Conservation (phyloP, 2,797 vertebrate species). For the Tenualosa thibaudeaui region DNA sequence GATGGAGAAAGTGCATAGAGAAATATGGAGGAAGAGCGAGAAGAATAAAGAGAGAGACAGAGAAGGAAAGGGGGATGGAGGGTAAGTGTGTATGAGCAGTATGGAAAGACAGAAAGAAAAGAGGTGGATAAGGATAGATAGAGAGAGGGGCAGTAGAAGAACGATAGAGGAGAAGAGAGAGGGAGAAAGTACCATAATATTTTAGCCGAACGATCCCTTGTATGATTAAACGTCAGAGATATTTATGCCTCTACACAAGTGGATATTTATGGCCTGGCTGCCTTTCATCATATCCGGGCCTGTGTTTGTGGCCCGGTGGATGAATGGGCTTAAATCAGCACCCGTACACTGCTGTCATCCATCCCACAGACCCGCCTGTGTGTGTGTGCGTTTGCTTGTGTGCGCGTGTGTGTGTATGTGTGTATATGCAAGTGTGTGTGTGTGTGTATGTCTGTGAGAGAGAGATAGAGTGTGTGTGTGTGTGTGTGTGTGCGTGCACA, state of each 20-base stretch:
- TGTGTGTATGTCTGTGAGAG: neutral
- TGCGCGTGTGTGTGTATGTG: no score
- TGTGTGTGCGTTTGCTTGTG: no score
- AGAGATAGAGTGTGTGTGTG: neutral
- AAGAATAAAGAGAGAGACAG: neutral
- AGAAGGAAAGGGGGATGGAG: neutral
- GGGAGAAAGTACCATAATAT: neutral
- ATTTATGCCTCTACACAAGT: neutral
- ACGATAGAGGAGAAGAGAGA: neutral
- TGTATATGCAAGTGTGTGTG: neutral
- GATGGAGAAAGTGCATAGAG: neutral
- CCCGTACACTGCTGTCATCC: neutral
- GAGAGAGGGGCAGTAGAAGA: neutral
- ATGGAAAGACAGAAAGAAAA: neutral
- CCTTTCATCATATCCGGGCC: neutral
- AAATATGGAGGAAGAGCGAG: neutral
- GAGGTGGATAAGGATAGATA: neutral
- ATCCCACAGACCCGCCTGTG: neutral
- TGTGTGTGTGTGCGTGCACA: neutral
- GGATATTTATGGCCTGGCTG: neutral
- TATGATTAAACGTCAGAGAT: slow-evolving; percentile 15
- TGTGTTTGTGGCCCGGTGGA: neutral
- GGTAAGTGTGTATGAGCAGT: no score
- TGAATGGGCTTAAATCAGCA: slow-evolving; percentile 13
- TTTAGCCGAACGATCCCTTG: neutral